Evolutionary conservation across 2,113 vertebrate genomes (phyloP), one percentile per base, ranked within the genome.

Genomic region (Uropsilus gracilis): DNA sequence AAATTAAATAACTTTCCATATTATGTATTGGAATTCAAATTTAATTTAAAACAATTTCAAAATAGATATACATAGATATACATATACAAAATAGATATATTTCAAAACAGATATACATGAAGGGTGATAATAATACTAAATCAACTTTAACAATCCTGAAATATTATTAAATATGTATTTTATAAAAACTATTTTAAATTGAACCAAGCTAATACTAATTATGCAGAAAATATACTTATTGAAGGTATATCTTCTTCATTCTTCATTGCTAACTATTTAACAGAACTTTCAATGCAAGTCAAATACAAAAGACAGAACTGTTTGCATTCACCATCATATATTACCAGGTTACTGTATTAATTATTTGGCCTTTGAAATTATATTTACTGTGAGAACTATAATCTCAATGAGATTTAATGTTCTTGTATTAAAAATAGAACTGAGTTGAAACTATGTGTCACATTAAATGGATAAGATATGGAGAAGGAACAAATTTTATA

Each of bases 81-180:
- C 57, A 20, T 53, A 6, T 39, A 4, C 34, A 85, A n/a, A n/a
- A n/a, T n/a, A n/a, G n/a, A n/a, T n/a, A n/a, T n/a, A n/a, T n/a
- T n/a, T n/a, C n/a, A n/a, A n/a, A n/a, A n/a, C n/a, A n/a, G n/a
- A n/a, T n/a, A n/a, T n/a, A n/a, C n/a, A n/a, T n/a, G n/a, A n/a
- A n/a, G n/a, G n/a, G n/a, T n/a, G n/a, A n/a, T n/a, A n/a, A n/a
- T n/a, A n/a, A n/a, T n/a, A n/a, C n/a, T n/a, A n/a, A n/a, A n/a
- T n/a, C n/a, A n/a, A n/a, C n/a, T 50, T 50, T 50, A 50, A 50
- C 16, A 50, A 50, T 13, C 7, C 48, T 50, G 48, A 13, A 50
- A 8, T 83, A 63, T 44, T 82, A 42, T 32, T 86, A 28, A 22
- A 30, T 48, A 88, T 92, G 9, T 64, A 77, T 90, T 86, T 96